Conservation (phyloP, 2,797 vertebrate species). For the Enteromius anoplus region DNA sequence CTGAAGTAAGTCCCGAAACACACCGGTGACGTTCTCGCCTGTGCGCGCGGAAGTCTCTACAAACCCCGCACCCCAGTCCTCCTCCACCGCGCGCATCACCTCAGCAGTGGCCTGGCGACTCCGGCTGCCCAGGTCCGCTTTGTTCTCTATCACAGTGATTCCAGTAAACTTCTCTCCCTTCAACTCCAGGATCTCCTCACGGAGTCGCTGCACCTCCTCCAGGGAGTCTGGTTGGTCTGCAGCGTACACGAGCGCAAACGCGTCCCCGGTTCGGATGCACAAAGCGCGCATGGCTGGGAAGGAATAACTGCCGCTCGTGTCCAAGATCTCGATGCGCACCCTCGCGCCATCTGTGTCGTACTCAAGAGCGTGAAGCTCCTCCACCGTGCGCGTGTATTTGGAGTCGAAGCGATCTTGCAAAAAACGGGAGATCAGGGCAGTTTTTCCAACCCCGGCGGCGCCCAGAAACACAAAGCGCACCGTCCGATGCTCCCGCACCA, state of each 20-base stretch:
- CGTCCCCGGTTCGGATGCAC: slow-evolving; percentile 75
- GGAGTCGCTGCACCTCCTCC: slow-evolving; percentile 72
- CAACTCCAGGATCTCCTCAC: slow-evolving; percentile 73
- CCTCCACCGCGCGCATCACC: slow-evolving; percentile 68
- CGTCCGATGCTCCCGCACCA: slow-evolving; percentile 52
- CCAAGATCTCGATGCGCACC: slow-evolving; percentile 74
- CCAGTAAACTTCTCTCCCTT: slow-evolving; percentile 60
- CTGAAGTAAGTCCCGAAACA: slow-evolving; percentile 71
- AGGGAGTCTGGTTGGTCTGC: slow-evolving; percentile 71
- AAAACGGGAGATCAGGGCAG: slow-evolving; percentile 75
- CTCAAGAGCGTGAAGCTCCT: slow-evolving; percentile 76
- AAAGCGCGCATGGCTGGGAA: slow-evolving; percentile 82
- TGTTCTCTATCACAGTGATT: slow-evolving; percentile 74
- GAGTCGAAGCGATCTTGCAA: slow-evolving; percentile 72
- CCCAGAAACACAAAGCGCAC: slow-evolving; percentile 77
- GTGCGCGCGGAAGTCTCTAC: slow-evolving; percentile 75
- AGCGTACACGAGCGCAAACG: slow-evolving; percentile 76
- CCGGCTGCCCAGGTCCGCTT: slow-evolving; percentile 63
- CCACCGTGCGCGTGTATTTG: slow-evolving; percentile 76
- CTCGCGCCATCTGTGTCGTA: slow-evolving; percentile 59
- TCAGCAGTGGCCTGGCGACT: slow-evolving; percentile 62
- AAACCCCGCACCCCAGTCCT: slow-evolving; percentile 71
- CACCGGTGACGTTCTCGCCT: slow-evolving; percentile 65
- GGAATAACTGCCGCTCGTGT: slow-evolving; percentile 80
- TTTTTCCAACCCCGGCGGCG: slow-evolving; percentile 76